Evolutionary conservation across 2,113 vertebrate species (phyloP), one percentile per base, ranked within the genome.

Genomic region (Agelaius tricolor): DNA sequence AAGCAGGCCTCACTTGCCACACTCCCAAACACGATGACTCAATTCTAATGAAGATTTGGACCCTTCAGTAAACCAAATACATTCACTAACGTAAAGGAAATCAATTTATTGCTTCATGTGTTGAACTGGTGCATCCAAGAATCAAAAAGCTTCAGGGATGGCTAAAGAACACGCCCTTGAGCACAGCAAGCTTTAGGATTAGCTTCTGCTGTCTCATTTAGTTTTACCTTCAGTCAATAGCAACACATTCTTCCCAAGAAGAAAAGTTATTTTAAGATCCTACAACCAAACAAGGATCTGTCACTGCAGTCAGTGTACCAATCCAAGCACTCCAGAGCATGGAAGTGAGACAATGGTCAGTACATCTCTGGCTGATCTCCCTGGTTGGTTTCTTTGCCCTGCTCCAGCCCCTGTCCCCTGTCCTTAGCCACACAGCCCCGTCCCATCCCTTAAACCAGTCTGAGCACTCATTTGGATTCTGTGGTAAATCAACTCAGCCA

Each of bases 1-100:
- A 31, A 77, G 33, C 26, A 58, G 47, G 21, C 17, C 69, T 65
- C 41, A n/a, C 35, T 10, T 54, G 33, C n/a, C 68, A 92, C 24
- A 13, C 24, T 59, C 22, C 46, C n/a, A 33, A 0, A 23, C 23
- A 12, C 0, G 0, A 47, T 16, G 11, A 49, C 73, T 62, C 44
- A 67, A 23, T 33, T 62, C 30, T 23, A 55, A 39, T 1, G 11
- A 15, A 62, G 19, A 81, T n/a, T 12, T 47, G 18, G n/a, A 73
- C 8, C 24, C 39, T 68, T 73, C 44, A 77, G 11, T 69, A 26
- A 87, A 73, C 5, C 28, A 73, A 73, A 73, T 9, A 4, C 51
- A 55, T 43, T 82, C 55, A 61, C 24, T 68, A 49, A 63, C 0
- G 3, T 35, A 84, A 81, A 77, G n/a, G 27, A 84, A 84, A 63